Percentiles rank a stretch among this genome's conserved stretches.
Conservation (phyloP, 2,113 vertebrate genomes). For the Muntiacus muntjak region DNA sequence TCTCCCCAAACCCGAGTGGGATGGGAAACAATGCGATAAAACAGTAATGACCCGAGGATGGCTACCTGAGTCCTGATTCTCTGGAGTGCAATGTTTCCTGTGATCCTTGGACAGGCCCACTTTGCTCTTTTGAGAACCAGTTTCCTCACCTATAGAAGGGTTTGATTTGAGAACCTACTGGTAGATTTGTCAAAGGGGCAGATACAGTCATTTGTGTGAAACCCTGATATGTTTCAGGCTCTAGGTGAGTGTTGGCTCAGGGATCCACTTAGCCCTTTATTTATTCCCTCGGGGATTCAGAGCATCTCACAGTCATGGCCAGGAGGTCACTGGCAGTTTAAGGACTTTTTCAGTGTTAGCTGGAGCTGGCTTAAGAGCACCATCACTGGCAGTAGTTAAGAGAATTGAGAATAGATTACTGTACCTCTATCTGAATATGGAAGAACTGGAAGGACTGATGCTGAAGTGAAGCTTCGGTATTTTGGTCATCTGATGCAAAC, state of each 20-base stretch:
- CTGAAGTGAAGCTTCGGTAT: not conserved
- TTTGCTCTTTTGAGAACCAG: not conserved
- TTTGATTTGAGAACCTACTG: not conserved
- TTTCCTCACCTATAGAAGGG: not conserved
- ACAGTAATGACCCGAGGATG: accelerated
- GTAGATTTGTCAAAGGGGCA: not conserved
- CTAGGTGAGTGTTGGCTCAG: not conserved
- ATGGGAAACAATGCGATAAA: accelerated
- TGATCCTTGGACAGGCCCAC: not conserved
- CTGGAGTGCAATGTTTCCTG: not conserved
- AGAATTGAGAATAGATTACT: not conserved
- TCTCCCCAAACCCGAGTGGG: not conserved
- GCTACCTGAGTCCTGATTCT: not conserved
- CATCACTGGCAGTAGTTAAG: not conserved
- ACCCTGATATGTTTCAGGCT: not conserved
- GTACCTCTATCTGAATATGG: not conserved
- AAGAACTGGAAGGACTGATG: not conserved
- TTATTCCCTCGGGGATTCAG: not conserved
- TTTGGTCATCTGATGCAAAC: not conserved
- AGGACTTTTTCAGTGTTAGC: not conserved
- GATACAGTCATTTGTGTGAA: not conserved
- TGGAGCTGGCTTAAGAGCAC: not conserved
- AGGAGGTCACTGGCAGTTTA: not conserved
- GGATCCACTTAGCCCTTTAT: not conserved
- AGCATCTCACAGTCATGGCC: not conserved